Evolutionary conservation across 2,888 invertebrate genomes (phyloP), one percentile per base, ranked within the genome.

Genomic region (Sympetrum striolatum): DNA sequence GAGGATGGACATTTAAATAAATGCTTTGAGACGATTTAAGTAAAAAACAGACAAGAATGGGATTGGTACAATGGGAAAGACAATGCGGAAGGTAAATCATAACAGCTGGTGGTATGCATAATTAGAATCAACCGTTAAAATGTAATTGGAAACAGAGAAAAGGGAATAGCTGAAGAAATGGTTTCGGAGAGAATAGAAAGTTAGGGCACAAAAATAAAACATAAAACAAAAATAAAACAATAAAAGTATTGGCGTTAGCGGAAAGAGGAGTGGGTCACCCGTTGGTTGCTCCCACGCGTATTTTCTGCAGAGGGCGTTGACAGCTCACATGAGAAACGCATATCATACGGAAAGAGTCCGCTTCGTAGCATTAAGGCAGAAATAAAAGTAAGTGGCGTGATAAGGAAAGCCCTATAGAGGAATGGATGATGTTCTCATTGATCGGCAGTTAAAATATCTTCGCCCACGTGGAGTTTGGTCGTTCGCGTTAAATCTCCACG

Each of bases 241-340:
- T 31, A 37, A 39, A 37, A n/a, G 60, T n/a, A 60, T 35, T 37
- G 25, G 73, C 25, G 8, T 60, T 60, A 22, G 25, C 64, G 64
- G 64, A 64, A 64, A 31, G 73, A 73, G 60, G 37, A 86, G 86
- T 86, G 86, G 86, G 86, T n/a, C 35, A 53, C 53, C 22, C 53
- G 53, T 82, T 82, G 82, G 58, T 22, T 58, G 31, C 31, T n/a
- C 86, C 86, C 60, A 31, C 37, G 82, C 58, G 22, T 58, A 60
- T 37, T 12, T 60, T 58, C 39, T 82, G 53, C 18, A 22, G 39
- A 86, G 86, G 58, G 86, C 60, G 86, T 86, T 86, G 86, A 86
- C 58, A 86, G 86, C 60, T 37, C 86, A 37, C 37, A 64, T 64
- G 86, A 86, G 37, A 64, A 64, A 60, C 60, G 82, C 53, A 31